phyloP scores from a whole-genome alignment of 2,113 vertebrate species.

The Sander lucioperca region DNA sequence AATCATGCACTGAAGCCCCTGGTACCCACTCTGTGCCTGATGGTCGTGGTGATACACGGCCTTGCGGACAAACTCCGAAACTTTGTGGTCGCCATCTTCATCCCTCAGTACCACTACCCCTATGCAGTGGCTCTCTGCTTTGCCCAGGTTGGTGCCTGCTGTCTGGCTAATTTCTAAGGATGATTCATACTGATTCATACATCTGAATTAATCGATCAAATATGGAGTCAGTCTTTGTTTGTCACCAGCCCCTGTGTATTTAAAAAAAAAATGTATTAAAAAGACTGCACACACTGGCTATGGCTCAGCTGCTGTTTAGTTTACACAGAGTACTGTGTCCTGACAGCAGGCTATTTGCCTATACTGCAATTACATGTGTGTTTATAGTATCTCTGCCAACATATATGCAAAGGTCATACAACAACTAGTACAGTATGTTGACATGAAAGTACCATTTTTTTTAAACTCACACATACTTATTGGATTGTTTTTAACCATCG shows the following conservation, averaged over 20 bases:
- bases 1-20: conserved; percentile 61
- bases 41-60: conserved; percentile 66
- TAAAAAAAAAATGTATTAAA: background rate
- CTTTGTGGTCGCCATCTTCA: conserved; percentile 81
- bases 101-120: conserved; percentile 84
- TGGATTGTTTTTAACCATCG: conserved; percentile 35
- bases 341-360: conserved; percentile 8
- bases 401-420: background rate
- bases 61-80: conserved; percentile 74
- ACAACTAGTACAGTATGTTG: background rate
- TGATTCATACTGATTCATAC: background rate
- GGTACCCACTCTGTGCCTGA: conserved; percentile 49
- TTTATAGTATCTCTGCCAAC: background rate
- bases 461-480: background rate
- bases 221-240: background rate
- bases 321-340: conserved; percentile 9
- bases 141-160: conserved; percentile 76
- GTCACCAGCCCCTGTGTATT: background rate
- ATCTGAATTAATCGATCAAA: background rate
- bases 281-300: background rate
- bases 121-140: conserved; percentile 80
- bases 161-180: background rate
- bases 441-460: background rate
- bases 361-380: conserved; percentile 4
- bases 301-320: background rate